A percentile compares a stretch with the other conserved stretches of the same genome.
Conservation (phyloP, 1,140 invertebrate genomes). For the Drosophila subpulchrella region DNA sequence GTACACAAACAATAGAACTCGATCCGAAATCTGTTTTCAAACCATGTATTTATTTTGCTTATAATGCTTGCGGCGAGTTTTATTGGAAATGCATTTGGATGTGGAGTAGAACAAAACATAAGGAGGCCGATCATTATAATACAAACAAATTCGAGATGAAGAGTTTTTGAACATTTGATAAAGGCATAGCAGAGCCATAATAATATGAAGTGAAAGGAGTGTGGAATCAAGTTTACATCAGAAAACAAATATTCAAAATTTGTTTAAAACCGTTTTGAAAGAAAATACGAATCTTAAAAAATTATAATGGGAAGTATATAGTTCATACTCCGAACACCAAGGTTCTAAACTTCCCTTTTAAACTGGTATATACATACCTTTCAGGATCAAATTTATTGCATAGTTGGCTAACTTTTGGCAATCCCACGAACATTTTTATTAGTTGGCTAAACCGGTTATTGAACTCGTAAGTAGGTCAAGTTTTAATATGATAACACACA, state of each 20-base stretch:
- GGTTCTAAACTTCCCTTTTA: not conserved
- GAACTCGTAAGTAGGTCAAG: slow-evolving; percentile 70
- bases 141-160: slow-evolving; percentile 4
- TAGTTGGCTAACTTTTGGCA: slow-evolving; percentile 21
- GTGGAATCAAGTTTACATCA: slow-evolving; percentile 8
- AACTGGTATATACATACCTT: not conserved
- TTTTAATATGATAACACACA: slow-evolving; percentile 71
- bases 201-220: not conserved
- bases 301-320: not conserved
- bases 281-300: too few relatives aligned
- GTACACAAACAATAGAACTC: slow-evolving; percentile 36
- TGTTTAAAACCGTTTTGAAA: too few relatives aligned
- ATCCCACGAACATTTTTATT: slow-evolving; percentile 3
- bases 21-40: slow-evolving; percentile 3
- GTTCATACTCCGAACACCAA: too few relatives aligned
- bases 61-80: slow-evolving; percentile 14
- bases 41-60: slow-evolving; percentile 22
- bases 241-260: too few relatives aligned
- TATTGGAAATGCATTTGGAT: slow-evolving; percentile 41
- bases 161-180: slow-evolving; percentile 1
- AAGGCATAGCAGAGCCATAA: not conserved
- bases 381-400: slow-evolving; percentile 37
- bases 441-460: slow-evolving; percentile 63
- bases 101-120: slow-evolving; percentile 10
- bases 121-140: not conserved